A percentile compares a stretch with the other conserved stretches of the same genome.
Conservation (phyloP, 1,140 invertebrate species). For the Calliopsis andreniformis region DNA sequence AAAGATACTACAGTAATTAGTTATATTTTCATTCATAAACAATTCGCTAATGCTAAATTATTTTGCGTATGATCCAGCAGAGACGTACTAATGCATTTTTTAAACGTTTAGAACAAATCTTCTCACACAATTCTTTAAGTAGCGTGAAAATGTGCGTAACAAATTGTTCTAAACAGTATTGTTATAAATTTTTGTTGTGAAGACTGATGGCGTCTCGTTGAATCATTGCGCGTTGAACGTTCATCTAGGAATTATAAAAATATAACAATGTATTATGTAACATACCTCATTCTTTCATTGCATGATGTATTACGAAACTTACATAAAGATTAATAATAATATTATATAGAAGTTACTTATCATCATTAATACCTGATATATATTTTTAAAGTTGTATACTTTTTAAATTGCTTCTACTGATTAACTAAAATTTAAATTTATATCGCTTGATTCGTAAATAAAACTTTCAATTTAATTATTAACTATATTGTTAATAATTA, state of each 20-base stretch:
- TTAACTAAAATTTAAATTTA: too few species aligned
- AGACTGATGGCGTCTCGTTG: slow-evolving; percentile 49
- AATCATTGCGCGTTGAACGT: slow-evolving; percentile 31
- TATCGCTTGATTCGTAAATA: too few species aligned
- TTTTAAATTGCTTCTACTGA: too few species aligned
- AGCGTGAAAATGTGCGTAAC: not conserved
- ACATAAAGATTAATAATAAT: slow-evolving; percentile 29
- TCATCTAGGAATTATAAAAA: slow-evolving; percentile 21
- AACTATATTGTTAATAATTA: too few species aligned
- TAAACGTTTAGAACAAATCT: slow-evolving; percentile 20
- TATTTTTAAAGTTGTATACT: too few species aligned
- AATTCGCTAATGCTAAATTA: not conserved
- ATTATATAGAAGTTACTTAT: not conserved
- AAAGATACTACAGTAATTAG: slow-evolving; percentile 16
- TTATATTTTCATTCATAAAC: slow-evolving; percentile 35
- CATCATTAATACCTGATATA: too few species aligned
- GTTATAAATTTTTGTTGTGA: slow-evolving; percentile 43
- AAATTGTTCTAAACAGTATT: slow-evolving; percentile 10
- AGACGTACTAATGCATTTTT: slow-evolving; percentile 3
- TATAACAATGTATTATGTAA: slow-evolving; percentile 42
- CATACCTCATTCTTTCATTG: slow-evolving; percentile 39
- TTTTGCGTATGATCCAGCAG: slow-evolving; percentile 19
- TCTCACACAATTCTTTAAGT: not conserved
- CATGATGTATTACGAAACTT: slow-evolving; percentile 45
- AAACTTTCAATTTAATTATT: too few species aligned